Base-by-base conservation (phyloP, 2,888 invertebrate species). In the Oscheius sp. region DNA sequence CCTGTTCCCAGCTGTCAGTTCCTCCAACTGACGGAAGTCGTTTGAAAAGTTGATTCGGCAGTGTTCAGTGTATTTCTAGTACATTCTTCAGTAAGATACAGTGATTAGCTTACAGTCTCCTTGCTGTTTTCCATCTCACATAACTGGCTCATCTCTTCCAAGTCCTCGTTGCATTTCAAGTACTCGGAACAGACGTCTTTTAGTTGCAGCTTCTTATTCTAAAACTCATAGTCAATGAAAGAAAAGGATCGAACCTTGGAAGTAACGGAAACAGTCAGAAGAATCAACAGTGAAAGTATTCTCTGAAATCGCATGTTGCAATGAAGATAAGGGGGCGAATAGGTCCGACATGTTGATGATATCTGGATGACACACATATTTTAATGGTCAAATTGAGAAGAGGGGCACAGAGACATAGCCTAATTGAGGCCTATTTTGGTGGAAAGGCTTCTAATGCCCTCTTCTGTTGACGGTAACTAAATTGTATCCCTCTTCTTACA, bases 301-400 rank as follows among this genome's bases (percentile, higher is more conserved):
- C 21, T 47, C 21, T 63, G 63, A 63, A 63, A 10, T 63, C 48
- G 63, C 63, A 63, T 63, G 21, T n/a, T 21, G 63, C 37, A 42
- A n/a, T 35, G n/a, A 42, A 63, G 63, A 63, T 48, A 63, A 48
- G n/a, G 48, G 63, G 63, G 21, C 63, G 63, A 63, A 10, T 35
- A 37, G 60, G 37, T 35, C n/a, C 13, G 13, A 37, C n/a, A 33
- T 35, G 11, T n/a, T 10, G 32, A n/a, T 37, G 60, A 60, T 60
- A 60, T 60, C 60, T 33, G 2, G n/a, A 5, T 60, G 60, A 60
- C 60, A 60, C 60, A 60, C 37, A 42, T 42, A 42, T 42, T 42
- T 42, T 42, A 42, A 42, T 42, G 42, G 42, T 42, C 42, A 7
- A 42, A 42, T 5, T 42, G 42, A 42, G 42, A 21, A 21, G 21